Base-by-base conservation (phyloP, 2,113 vertebrate genomes). In the Hippocampus comes region DNA sequence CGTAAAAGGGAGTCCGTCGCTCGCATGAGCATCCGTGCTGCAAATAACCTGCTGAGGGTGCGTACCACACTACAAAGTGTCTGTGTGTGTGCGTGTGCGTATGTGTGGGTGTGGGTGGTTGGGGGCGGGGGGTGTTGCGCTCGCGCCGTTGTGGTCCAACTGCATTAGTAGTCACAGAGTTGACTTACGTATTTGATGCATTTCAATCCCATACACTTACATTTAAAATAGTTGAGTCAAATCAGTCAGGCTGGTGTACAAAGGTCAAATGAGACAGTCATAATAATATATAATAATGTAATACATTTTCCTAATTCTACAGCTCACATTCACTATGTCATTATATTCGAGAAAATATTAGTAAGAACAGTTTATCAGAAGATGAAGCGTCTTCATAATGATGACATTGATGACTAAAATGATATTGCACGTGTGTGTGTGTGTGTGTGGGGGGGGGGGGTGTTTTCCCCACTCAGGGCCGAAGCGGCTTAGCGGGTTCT, bases 1-100 rank as follows among this genome's bases (percentile, higher is more conserved):
- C 92, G 96, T 67, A 99, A 97, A 90, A 93, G 96, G 78, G 93
- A 97, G 60, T 97, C 96, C 0, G 97, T 99, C 0, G 96, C 96
- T 2, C 95, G 95, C 72, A 98, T 99, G 97, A 97, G 97, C 89
- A 93, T 97, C 78, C 94, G 95, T 48, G 96, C 94, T 0, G 97
- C 97, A 0, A 93, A 95, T 0, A 96, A 96, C 51, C 88, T 99
- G 27, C 89, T 98, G 78, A 94, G 87, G 56, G 97, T 98, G 78
- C 74, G 84, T 78, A 18, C 2, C 3, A 46, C 43, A 25, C 43
- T 12, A 59, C 3, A 17, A 63, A 34, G 23, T 20, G 0, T 60
- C 9, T 46, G 23, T 18, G 21, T 42, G 20, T 21, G 30, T 41
- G 18, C 42, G 18, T 21, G 5, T 18, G 7, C 15, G 27, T 61